Conservation (phyloP, 2,888 invertebrate genomes). For the Dynastes grantii region DNA sequence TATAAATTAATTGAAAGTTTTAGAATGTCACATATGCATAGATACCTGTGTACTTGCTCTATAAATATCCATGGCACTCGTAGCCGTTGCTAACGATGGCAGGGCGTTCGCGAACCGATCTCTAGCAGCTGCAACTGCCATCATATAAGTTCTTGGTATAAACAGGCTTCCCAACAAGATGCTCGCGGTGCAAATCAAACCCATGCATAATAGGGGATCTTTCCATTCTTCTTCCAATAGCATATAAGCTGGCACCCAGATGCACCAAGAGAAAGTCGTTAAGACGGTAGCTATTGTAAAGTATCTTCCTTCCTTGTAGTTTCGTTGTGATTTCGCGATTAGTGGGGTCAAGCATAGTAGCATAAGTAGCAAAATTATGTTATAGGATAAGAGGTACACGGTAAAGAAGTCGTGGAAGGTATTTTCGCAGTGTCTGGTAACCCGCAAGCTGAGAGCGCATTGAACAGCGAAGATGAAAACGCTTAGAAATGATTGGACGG, state of each 20-base stretch:
- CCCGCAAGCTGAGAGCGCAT: slow-evolving; percentile 72
- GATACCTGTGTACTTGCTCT: slow-evolving; percentile 67
- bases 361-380: slow-evolving; percentile 75
- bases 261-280: slow-evolving; percentile 75
- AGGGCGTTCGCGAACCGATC: slow-evolving; percentile 75
- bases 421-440: slow-evolving; percentile 70
- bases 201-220: slow-evolving; percentile 76
- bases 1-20: no score
- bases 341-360: slow-evolving; percentile 76
- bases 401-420: slow-evolving; percentile 71
- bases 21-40: neutral
- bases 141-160: slow-evolving; percentile 80
- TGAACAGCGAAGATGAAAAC: slow-evolving; percentile 79
- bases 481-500: slow-evolving; percentile 77
- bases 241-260: slow-evolving; percentile 75
- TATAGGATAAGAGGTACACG: slow-evolving; percentile 74
- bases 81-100: slow-evolving; percentile 70
- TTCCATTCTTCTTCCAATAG: slow-evolving; percentile 72
- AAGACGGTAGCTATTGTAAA: slow-evolving; percentile 74
- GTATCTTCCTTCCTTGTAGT: slow-evolving; percentile 79
- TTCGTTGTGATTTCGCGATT: slow-evolving; percentile 77
- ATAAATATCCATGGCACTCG: slow-evolving; percentile 70
- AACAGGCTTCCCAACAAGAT: slow-evolving; percentile 77
- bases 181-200: slow-evolving; percentile 77
- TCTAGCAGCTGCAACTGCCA: slow-evolving; percentile 77